Evolutionary conservation across 2,113 vertebrate species (phyloP), one percentile per base, ranked within the genome.

Genomic region (Triplophysa dalaica): DNA sequence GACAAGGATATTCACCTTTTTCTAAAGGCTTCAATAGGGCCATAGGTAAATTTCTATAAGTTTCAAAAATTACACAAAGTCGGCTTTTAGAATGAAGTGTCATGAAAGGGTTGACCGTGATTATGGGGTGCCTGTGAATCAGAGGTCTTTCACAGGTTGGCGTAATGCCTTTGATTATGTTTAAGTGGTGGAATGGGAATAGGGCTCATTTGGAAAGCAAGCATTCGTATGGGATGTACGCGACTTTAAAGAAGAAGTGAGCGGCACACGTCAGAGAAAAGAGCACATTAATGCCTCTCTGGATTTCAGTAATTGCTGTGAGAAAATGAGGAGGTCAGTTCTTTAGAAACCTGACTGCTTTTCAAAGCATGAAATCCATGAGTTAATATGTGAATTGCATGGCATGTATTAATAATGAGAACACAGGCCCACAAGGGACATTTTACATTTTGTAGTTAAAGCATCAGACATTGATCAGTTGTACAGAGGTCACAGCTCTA

Each of bases 351-450:
- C 67, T 58, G 60, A 10, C 54, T 78, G 64, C 21, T 84, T 73
- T 84, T 78, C 70, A 74, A 78, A 64, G 64, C 63, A 68, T 26
- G 61, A 78, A 78, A 63, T 67, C 63, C 54, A 52, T 74, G 21
- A 63, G 50, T 68, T 78, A 78, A 63, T 67, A 56, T 56, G 41
- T 74, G 21, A 63, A 63, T 68, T 75, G 29, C 43, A 62, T 66
- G 43, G 66, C 75, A 64, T 84, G 75, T 74, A 81, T 81, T 69
- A 64, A 70, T 78, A 29, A 84, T 78, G 64, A 77, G 60, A 12
- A 22, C 41, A 43, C 76, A 69, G 67, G 19, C 63, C 63, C 56
- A 24, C 54, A 43, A 70, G 70, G 63, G 56, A 45, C 70, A 41
- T 22, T 54, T 22, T 56, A 66, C 17, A 68, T 74, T 38, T 58